Evolutionary conservation across 2,888 invertebrate genomes (phyloP).

Genomic region (Acleris holmiana): DNA sequence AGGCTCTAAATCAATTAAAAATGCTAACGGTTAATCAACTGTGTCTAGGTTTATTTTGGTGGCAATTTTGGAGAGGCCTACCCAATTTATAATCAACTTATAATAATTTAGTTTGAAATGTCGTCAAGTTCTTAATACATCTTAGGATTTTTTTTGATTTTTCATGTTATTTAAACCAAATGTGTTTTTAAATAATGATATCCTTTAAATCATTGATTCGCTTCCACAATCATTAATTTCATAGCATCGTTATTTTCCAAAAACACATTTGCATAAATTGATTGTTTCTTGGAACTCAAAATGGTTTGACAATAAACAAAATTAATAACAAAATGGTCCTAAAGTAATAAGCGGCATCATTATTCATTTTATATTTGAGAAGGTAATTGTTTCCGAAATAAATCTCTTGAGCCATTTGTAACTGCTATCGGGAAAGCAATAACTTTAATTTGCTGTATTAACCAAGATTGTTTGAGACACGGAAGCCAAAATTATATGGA

Average conservation of each 20-base stretch:
- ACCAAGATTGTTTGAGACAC: slow-evolving; percentile 6
- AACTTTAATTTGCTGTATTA: slow-evolving; percentile 22
- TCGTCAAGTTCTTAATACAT: no score
- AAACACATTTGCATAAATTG: slow-evolving; percentile 1
- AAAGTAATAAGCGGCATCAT: slow-evolving; percentile 30
- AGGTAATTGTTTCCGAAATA: slow-evolving; percentile 27
- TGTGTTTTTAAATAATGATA: no score
- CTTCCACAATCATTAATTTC: neutral
- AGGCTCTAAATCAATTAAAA: slow-evolving; percentile 31
- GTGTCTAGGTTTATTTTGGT: slow-evolving; percentile 1
- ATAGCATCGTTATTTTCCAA: neutral
- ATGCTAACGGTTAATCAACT: slow-evolving; percentile 22
- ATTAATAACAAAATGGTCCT: slow-evolving; percentile 16
- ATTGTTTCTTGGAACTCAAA: neutral
- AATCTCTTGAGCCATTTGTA: slow-evolving; percentile 25
- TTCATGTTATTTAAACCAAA: no score
- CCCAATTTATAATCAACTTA: no score
- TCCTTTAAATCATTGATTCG: no score
- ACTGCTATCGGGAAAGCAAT: slow-evolving; percentile 16
- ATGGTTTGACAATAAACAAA: slow-evolving; percentile 1
- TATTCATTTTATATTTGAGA: slow-evolving; percentile 30
- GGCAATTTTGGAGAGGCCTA: no score
- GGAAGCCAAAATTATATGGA: slow-evolving; percentile 12
- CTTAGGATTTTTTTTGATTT: no score
- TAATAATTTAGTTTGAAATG: no score